These are phyloP conservation scores for Paratrypauchen microcephalus DNA, from an alignment of 2,797 vertebrate genomes.

Conservation along the genomic window DNA sequence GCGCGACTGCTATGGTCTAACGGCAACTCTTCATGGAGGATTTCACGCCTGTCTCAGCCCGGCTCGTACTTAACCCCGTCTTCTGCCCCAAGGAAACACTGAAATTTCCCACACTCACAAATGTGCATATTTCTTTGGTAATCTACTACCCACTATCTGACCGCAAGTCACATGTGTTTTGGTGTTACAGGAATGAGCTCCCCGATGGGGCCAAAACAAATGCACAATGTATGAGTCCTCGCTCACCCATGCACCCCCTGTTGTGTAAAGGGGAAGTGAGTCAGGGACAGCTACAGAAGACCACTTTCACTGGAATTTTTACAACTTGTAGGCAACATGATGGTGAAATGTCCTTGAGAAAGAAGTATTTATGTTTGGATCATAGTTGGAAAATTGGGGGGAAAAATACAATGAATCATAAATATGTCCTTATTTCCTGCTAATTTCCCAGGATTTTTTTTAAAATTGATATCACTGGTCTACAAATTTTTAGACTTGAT, in stretches of 20 bases:
- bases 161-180: constrained; percentile 13
- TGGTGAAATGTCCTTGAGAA: too few relatives aligned
- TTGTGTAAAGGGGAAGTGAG: constrained; percentile 23
- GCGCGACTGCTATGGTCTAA: background rate
- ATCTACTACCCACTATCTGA: constrained; percentile 15
- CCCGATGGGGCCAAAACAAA: constrained; percentile 12
- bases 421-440: too few relatives aligned
- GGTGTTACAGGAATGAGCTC: constrained; percentile 34
- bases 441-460: too few relatives aligned
- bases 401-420: too few relatives aligned
- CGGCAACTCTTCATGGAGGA: constrained; percentile 14
- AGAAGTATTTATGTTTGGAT: too few relatives aligned
- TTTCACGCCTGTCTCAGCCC: constrained; percentile 31
- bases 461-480: too few relatives aligned
- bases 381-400: too few relatives aligned
- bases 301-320: constrained; percentile 18
- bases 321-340: too few relatives aligned
- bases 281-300: constrained; percentile 17
- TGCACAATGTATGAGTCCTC: constrained; percentile 16
- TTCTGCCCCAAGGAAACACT: background rate
- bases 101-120: constrained; percentile 19
- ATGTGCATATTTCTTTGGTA: background rate
- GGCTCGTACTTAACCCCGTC: constrained; percentile 12
- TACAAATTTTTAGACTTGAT: too few relatives aligned
- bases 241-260: background rate